phyloP scores from a whole-genome alignment of 1,140 invertebrate genomes.

The Heliconius hermathena region DNA sequence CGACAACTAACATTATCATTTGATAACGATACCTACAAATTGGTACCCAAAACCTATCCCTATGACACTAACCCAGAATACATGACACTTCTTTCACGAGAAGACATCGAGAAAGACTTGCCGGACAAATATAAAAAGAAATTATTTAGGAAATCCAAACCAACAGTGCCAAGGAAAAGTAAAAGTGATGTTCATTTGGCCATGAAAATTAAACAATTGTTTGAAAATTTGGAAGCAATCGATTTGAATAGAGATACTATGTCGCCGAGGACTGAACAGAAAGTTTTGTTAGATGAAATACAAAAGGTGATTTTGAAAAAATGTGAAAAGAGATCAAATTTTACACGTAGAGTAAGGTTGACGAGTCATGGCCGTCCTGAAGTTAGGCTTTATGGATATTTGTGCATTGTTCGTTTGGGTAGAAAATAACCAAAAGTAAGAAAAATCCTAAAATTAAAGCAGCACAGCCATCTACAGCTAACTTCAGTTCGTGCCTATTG shows the following conservation, averaged over 20 bases:
- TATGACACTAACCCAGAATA: conserved; percentile 72
- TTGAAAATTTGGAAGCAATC: conserved; percentile 72
- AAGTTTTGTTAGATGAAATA: conserved; percentile 68
- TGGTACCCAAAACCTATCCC: conserved; percentile 54
- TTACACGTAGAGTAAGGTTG: background rate
- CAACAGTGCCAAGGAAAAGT: conserved; percentile 58
- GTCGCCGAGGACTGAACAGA: conserved; percentile 75
- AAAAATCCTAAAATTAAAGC: too few relatives aligned
- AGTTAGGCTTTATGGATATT: too few relatives aligned
- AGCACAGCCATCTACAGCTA: too few relatives aligned
- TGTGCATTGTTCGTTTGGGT: too few relatives aligned
- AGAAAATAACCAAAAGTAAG: too few relatives aligned
- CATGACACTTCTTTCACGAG: conserved; percentile 68
- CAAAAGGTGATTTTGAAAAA: conserved; percentile 68
- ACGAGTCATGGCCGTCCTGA: too few relatives aligned
- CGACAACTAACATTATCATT: conserved; percentile 46
- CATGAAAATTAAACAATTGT: conserved; percentile 74
- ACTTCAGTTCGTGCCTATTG: too few relatives aligned
- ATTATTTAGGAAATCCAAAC: conserved; percentile 58
- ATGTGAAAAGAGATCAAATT: too few relatives aligned
- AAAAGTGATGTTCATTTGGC: conserved; percentile 72
- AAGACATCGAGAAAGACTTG: conserved; percentile 78
- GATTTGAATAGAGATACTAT: conserved; percentile 63
- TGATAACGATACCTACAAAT: conserved; percentile 48
- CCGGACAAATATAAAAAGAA: conserved; percentile 76